phyloP scores from a whole-genome alignment of 2,797 vertebrate species.

The Xenopus petersii region DNA sequence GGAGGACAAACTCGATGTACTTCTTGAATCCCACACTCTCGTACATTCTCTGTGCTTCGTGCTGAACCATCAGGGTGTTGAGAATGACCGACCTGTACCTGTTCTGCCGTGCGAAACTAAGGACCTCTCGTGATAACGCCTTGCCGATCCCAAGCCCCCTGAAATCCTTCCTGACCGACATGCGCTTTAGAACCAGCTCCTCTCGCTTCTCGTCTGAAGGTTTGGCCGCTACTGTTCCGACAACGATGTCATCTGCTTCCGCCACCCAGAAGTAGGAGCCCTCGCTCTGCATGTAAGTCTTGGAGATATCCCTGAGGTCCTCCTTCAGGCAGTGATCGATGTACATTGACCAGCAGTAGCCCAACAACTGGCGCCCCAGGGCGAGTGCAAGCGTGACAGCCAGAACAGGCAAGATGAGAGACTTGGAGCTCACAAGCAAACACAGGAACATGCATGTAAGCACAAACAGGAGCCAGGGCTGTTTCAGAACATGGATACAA shows the following conservation, averaged over 20 bases:
- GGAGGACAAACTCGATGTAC: conserved; percentile 53
- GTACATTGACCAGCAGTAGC: conserved; percentile 63
- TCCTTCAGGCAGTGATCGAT: conserved; percentile 59
- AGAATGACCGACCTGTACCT: conserved; percentile 65
- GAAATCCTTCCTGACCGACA: conserved; percentile 69
- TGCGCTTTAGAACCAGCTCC: conserved; percentile 73
- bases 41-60: conserved; percentile 75
- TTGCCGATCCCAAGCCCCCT: conserved; percentile 71
- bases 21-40: conserved; percentile 69
- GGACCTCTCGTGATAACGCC: conserved; percentile 67
- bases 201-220: not conserved
- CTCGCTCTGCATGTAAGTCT: conserved; percentile 46
- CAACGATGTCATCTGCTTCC: conserved; percentile 66
- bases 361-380: conserved; percentile 59
- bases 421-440: conserved; percentile 68
- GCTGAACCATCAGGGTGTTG: conserved; percentile 71
- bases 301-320: conserved; percentile 61
- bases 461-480: conserved; percentile 63
- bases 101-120: conserved; percentile 60
- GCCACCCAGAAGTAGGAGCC: conserved; percentile 77
- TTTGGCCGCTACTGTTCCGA: conserved; percentile 67
- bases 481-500: conserved; percentile 48
- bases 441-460: conserved; percentile 68
- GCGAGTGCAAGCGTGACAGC: conserved; percentile 70
- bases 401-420: conserved; percentile 70